A percentile compares a stretch with the other conserved stretches of the same genome.
Evolutionary conservation across 2,113 vertebrate species (phyloP).

Genomic region (Todiramphus saurophagus): DNA sequence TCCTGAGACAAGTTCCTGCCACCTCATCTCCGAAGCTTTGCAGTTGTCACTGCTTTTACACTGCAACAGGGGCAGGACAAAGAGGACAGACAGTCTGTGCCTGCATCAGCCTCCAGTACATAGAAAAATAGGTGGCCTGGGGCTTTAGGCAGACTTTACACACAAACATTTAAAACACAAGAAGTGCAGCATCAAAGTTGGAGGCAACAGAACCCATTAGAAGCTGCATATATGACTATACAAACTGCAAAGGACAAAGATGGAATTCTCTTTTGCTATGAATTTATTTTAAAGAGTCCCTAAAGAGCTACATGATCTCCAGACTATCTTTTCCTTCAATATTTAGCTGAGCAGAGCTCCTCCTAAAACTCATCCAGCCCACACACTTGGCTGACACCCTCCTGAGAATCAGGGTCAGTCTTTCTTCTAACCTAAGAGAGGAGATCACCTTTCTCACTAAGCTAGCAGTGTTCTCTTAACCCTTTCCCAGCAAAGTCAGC

Average conservation of each 20-base stretch:
- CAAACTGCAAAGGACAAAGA: neutral
- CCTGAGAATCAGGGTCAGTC: neutral
- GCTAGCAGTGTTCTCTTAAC: slow-evolving; percentile 6
- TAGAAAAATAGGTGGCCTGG: neutral
- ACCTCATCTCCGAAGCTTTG: neutral
- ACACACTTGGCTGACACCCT: slow-evolving; percentile 8
- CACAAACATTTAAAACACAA: neutral
- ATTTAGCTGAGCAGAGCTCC: neutral
- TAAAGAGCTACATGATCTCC: neutral
- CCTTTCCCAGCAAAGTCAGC: neutral
- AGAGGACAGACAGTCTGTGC: neutral
- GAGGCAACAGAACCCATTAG: neutral
- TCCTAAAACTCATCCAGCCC: neutral
- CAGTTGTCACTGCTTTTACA: neutral
- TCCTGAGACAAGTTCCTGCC: neutral
- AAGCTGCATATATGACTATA: neutral
- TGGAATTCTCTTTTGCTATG: neutral
- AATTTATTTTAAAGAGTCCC: slow-evolving; percentile 23
- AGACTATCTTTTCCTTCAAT: neutral
- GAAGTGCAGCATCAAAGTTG: neutral
- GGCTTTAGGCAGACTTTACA: neutral
- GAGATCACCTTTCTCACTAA: neutral
- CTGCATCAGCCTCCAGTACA: neutral
- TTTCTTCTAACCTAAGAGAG: neutral
- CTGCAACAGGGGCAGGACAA: neutral